A percentile compares a stretch with the other conserved stretches of the same genome.
Conservation (phyloP, 2,797 vertebrate species). For the Saguinus oedipus region DNA sequence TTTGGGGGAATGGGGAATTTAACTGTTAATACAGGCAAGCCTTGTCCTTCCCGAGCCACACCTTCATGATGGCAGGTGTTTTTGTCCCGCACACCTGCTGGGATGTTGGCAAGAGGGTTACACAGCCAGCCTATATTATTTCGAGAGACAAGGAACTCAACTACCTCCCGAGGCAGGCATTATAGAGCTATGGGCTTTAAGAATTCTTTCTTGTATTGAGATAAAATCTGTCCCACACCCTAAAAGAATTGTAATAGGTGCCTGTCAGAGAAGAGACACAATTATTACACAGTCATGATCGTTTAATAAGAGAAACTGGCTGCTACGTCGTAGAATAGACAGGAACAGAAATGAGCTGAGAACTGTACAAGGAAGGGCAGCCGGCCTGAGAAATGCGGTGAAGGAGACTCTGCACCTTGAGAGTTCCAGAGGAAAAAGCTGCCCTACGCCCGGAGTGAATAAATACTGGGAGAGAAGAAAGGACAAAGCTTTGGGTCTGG, state of each 20-base stretch:
- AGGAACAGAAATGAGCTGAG: neutral
- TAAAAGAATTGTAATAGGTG: neutral
- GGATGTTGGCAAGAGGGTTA: neutral
- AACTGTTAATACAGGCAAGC: neutral
- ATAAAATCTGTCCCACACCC: neutral
- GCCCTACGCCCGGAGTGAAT: neutral
- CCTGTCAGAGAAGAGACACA: neutral
- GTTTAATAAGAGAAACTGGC: neutral
- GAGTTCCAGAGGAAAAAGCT: neutral
- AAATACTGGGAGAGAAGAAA: too few relatives aligned
- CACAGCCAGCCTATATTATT: neutral
- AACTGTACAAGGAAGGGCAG: neutral
- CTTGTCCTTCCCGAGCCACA: neutral
- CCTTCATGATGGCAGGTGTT: accelerated
- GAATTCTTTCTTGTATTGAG: neutral
- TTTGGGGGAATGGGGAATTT: slow-evolving; percentile 52
- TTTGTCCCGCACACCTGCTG: neutral
- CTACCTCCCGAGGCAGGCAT: neutral
- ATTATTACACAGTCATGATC: neutral
- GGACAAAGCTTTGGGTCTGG: neutral
- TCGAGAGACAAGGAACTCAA: neutral
- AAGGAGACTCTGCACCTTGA: neutral
- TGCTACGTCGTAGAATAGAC: neutral
- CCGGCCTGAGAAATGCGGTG: neutral
- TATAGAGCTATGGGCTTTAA: neutral